Evolutionary conservation across 2,888 invertebrate species (phyloP).

Genomic region (Eremobia ochroleuca): DNA sequence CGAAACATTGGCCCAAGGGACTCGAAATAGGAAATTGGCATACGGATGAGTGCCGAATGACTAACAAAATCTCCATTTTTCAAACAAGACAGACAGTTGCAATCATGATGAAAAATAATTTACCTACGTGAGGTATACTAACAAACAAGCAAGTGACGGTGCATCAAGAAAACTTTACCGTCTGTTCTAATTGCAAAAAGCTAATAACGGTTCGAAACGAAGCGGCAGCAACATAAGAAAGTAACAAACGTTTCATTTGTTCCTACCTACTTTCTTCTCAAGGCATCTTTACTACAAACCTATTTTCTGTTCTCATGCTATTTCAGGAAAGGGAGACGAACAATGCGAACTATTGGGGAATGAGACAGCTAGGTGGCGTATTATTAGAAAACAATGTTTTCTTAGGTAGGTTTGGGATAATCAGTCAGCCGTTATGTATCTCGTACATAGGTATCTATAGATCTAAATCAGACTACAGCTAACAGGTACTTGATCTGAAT

Average conservation of each 20-base stretch:
- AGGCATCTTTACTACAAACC: background rate
- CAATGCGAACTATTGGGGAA: background rate
- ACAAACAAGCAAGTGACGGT: background rate
- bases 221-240: constrained; percentile 9
- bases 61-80: background rate
- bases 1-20: background rate
- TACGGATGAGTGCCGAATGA: background rate
- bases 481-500: no score
- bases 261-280: background rate
- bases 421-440: background rate
- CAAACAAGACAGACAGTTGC: background rate
- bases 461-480: no score
- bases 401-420: background rate
- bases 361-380: background rate
- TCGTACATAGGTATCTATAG: no score
- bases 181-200: constrained; percentile 35
- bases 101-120: background rate
- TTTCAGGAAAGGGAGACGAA: background rate
- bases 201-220: constrained; percentile 25
- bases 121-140: background rate
- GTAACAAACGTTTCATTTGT: constrained; percentile 16
- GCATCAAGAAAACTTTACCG: constrained; percentile 10
- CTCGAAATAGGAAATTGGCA: constrained; percentile 2
- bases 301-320: background rate
- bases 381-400: background rate